Conservation (phyloP, 2,888 invertebrate genomes). For the Tipula helvola region DNA sequence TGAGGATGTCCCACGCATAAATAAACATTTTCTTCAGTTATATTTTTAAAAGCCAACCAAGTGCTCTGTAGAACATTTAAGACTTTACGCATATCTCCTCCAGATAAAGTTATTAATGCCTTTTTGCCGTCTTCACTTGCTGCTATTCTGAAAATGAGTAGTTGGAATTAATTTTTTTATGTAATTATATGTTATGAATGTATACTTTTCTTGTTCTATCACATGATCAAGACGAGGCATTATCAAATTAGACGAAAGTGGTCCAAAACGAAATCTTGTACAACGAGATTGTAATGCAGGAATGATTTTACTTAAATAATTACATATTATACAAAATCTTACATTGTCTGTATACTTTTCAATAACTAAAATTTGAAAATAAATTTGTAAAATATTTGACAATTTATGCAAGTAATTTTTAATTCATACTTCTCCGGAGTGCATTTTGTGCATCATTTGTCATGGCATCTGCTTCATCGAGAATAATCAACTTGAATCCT, state of each 20-base stretch:
- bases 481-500: conserved; percentile 87
- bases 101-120: conserved; percentile 77
- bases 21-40: conserved; percentile 84
- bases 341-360: conserved; percentile 99
- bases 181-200: neutral
- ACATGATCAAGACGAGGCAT: conserved; percentile 78
- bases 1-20: conserved; percentile 95
- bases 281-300: conserved; percentile 97
- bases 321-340: conserved; percentile 96
- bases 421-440: conserved; percentile 66
- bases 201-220: conserved; percentile 66
- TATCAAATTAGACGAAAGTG: conserved; percentile 74
- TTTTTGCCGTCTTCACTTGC: conserved; percentile 79
- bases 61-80: conserved; percentile 95
- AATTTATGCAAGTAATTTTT: neutral
- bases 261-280: conserved; percentile 92
- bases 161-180: neutral
- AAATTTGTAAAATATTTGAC: no score
- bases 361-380: conserved; percentile 56
- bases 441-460: conserved; percentile 99
- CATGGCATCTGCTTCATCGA: conserved; percentile 99
- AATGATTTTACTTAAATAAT: conserved; percentile 96
- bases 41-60: conserved; percentile 78
- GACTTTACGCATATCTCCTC: conserved; percentile 97
- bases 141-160: conserved; percentile 46